A percentile compares a stretch with the other conserved stretches of the same genome.
Evolutionary conservation across 2,113 vertebrate genomes (phyloP).

Genomic region (Erythrocercus mccallii): DNA sequence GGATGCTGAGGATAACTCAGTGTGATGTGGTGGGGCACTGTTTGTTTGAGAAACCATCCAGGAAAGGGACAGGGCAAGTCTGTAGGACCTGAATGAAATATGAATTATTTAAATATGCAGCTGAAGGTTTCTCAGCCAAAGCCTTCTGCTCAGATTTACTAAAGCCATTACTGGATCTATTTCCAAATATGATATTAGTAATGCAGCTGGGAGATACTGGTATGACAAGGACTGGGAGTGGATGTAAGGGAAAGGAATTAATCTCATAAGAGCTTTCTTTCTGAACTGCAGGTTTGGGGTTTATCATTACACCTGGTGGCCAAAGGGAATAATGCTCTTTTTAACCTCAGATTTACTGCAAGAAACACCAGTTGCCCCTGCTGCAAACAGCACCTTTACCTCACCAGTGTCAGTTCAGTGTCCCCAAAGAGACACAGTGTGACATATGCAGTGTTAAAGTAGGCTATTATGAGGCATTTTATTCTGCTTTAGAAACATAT

Average conservation of each 20-base stretch:
- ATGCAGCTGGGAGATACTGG: neutral
- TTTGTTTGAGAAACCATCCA: neutral
- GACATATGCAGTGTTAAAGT: neutral
- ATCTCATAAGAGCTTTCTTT: neutral
- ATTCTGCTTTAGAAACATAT: neutral
- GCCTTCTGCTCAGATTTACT: neutral
- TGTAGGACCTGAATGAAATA: neutral
- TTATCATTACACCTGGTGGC: neutral
- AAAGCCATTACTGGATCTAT: neutral
- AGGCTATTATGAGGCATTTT: neutral
- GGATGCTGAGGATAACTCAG: neutral
- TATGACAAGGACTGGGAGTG: neutral
- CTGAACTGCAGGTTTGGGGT: neutral
- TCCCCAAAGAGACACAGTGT: accelerated
- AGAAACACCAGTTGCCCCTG: neutral
- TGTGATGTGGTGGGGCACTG: neutral
- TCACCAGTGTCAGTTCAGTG: neutral
- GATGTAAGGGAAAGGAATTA: neutral
- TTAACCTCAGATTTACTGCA: neutral
- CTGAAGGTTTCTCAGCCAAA: neutral
- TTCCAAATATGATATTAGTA: neutral
- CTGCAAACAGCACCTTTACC: neutral
- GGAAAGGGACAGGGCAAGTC: neutral
- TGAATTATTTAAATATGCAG: neutral
- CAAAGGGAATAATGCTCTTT: neutral